These are phyloP conservation scores for Pollicipes pollicipes DNA, from an alignment of 1,140 invertebrate species.

Conservation along the genomic window DNA sequence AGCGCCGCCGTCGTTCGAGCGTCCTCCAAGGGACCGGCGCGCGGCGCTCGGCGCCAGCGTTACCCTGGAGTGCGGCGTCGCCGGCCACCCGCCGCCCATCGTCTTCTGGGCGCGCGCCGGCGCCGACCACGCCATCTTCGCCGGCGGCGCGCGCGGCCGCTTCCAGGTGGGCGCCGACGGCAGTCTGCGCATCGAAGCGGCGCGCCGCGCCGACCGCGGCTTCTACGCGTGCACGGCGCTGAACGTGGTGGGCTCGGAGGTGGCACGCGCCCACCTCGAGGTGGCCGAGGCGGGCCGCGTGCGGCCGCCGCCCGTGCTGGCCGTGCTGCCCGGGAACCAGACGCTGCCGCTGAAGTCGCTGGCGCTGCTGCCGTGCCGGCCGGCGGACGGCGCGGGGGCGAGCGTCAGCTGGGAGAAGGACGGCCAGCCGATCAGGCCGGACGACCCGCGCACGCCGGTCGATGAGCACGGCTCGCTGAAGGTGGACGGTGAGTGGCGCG, in stretches of 20 bases:
- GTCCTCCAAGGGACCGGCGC: constrained; percentile 21
- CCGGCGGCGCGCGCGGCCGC: constrained; percentile 52
- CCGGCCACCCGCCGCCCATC: constrained; percentile 63
- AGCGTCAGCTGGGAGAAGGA: background rate
- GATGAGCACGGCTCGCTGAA: background rate
- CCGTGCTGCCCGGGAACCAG: constrained; percentile 75
- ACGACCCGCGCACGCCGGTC: background rate
- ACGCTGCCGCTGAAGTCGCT: constrained; percentile 61
- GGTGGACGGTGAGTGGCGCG: background rate
- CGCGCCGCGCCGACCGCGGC: constrained; percentile 28
- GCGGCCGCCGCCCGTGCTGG: constrained; percentile 72
- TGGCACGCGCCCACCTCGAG: constrained; percentile 55
- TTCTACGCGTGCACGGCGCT: constrained; percentile 73
- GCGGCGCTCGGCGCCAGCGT: constrained; percentile 53
- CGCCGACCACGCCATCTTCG: constrained; percentile 58
- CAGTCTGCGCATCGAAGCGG: background rate
- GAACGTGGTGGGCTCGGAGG: constrained; percentile 62
- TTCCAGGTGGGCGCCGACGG: constrained; percentile 54
- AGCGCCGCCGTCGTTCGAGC: background rate
- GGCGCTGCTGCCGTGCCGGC: constrained; percentile 64
- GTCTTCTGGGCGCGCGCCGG: constrained; percentile 74
- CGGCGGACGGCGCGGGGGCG: background rate
- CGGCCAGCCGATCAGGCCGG: background rate
- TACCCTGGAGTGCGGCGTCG: constrained; percentile 60
- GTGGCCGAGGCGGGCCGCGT: constrained; percentile 34